Base-by-base conservation (phyloP, 1,140 invertebrate genomes). In the Cotesia vestalis region DNA sequence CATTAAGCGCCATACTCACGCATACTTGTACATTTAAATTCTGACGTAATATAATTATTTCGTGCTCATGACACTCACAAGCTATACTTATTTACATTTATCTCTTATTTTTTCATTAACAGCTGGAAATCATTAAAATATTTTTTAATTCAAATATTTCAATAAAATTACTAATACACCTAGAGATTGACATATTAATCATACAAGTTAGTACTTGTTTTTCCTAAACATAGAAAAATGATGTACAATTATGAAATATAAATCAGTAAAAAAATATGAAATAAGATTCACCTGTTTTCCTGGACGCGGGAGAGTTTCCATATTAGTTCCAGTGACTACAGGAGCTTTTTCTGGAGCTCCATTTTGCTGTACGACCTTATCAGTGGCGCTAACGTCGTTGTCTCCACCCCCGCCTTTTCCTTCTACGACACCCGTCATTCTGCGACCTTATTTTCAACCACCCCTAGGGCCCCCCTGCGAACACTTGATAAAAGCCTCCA, bases 251-350 rank as follows among this genome's bases (percentile, higher is more conserved):
- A 20, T 20, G 11, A n/a, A 20, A 20, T 55, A 14, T 55, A 55
- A 9, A 14, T 55, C 11, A 17, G 53, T 55, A 14, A 12, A 55
- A 12, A 6, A 6, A 55, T 14, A 55, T n/a, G 53, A 55, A n/a
- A 4, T 5, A 35, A 40, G 35, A 62, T 73, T 80, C 82, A 89
- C 89, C 86, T 89, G 88, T 81, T 90, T 90, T 62, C 85, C 88
- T 72, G 87, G 80, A 60, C 88, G 86, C 36, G 89, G 88, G 69
- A 90, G 78, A 12, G 89, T 90, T 82, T 90, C 89, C 83, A 90
- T 89, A 78, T 90, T 90, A 72, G 87, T 89, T 73, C 89, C 89
- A 75, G 88, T 88, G 59, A 90, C 89, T 20, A 90, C 88, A 27
- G 89, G 89, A 66, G 89, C 89, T 77, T 89, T 89, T 81, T 90